These are phyloP conservation scores for Poeciliopsis occidentalis DNA, from an alignment of 2,113 vertebrate genomes.

Conservation along the genomic window DNA sequence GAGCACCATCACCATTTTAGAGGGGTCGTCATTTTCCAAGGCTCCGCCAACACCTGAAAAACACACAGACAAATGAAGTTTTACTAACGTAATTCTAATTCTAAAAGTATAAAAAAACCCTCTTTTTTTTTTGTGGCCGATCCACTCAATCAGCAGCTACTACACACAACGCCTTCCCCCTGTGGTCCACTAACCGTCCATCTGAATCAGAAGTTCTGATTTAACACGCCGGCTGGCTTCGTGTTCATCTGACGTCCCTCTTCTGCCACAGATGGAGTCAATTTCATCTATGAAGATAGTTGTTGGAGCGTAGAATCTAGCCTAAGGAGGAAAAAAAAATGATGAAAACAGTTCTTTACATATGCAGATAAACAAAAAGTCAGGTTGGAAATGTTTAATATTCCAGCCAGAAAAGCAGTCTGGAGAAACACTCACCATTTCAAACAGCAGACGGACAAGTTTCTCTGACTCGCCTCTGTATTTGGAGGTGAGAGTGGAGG, in stretches of 20 bases:
- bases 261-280: slow-evolving; percentile 95
- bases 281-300: slow-evolving; percentile 99
- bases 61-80: not conserved
- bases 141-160: fast-evolving
- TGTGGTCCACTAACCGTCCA: slow-evolving; percentile 88
- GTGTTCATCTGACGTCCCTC: slow-evolving; percentile 96
- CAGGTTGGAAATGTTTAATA: not conserved
- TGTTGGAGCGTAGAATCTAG: slow-evolving; percentile 95
- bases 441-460: slow-evolving; percentile 96
- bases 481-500: slow-evolving; percentile 96
- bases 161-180: not conserved
- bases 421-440: slow-evolving; percentile 87
- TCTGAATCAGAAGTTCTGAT: slow-evolving; percentile 94
- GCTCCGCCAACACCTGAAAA: slow-evolving; percentile 89
- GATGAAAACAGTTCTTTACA: not conserved
- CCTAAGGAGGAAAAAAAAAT: slow-evolving; percentile 74
- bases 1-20: slow-evolving; percentile 99
- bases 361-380: not conserved
- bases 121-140: not conserved
- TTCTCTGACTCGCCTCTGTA: slow-evolving; percentile 98
- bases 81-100: no score
- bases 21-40: slow-evolving; percentile 94
- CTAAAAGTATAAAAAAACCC: no score
- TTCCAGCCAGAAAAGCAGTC: not conserved
- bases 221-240: slow-evolving; percentile 97